These are phyloP conservation scores for Pogona vitticeps DNA, from an alignment of 2,113 vertebrate genomes.

Conservation along the genomic window DNA sequence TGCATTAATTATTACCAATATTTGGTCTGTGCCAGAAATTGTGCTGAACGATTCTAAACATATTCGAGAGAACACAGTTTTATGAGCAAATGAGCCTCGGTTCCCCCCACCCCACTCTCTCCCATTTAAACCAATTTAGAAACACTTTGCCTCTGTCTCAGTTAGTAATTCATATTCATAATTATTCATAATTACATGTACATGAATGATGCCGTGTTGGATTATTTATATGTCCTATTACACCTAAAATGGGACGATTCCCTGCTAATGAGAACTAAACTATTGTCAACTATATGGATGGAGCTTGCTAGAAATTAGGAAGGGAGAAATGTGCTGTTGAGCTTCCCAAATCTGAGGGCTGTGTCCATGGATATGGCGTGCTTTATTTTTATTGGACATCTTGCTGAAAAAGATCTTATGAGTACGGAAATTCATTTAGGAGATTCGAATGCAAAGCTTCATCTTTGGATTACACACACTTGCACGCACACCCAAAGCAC, in stretches of 20 bases:
- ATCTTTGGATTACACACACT: no score
- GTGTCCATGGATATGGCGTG: no score
- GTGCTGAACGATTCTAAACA: slow-evolving; percentile 64
- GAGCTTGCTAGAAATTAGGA: neutral
- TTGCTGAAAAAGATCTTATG: no score
- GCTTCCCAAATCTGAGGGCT: no score
- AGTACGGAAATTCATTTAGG: no score
- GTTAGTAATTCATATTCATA: slow-evolving; percentile 49
- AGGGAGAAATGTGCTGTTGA: neutral
- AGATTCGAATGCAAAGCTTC: no score
- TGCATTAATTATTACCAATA: slow-evolving; percentile 67
- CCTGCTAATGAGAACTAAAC: slow-evolving; percentile 39
- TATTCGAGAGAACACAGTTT: slow-evolving; percentile 73
- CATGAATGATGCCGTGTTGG: neutral
- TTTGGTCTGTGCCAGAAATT: slow-evolving; percentile 51
- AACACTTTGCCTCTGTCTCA: slow-evolving; percentile 59
- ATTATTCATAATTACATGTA: slow-evolving; percentile 63
- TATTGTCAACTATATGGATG: slow-evolving; percentile 28
- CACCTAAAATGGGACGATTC: slow-evolving; percentile 21
- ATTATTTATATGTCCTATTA: slow-evolving; percentile 54
- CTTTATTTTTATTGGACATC: no score
- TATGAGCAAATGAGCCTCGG: slow-evolving; percentile 59
- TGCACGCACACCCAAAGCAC: no score
- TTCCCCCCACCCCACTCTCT: slow-evolving; percentile 3
- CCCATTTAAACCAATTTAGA: slow-evolving; percentile 55